Evolutionary conservation across 1,140 invertebrate species (phyloP), one percentile per base, ranked within the genome.

Genomic region (Drosophila nikananu): DNA sequence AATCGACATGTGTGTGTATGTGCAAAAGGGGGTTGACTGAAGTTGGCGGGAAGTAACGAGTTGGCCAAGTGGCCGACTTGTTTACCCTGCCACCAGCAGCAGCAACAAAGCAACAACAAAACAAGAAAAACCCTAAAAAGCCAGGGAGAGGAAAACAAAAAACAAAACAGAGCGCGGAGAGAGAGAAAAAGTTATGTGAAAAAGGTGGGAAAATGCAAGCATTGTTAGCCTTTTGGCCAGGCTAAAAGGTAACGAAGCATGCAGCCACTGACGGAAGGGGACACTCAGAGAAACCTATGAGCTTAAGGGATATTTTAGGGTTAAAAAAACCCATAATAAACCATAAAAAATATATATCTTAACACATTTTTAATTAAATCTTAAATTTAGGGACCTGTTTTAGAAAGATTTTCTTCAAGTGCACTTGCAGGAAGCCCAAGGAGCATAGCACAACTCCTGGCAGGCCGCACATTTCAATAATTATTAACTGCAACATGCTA

Each of bases 401-500:
- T 23, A 15, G 8, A 15, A 9, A 15, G 13, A 17, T 37, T 55
- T 39, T 37, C 2, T 23, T 9, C 19, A 55, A 55, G 54, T 55
- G 54, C 54, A 39, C 9, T 12, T 64, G 71, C 73, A 80, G 86
- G 86, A 89, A 89, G 84, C 81, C 71, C 78, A 89, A 89, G 86
- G 86, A 90, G 81, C 82, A 86, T 66, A 77, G 79, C 86, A 78
- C 86, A 90, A 81, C 83, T 89, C 86, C 86, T 89, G 81, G 60
- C 86, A 37, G 78, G 81, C 86, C 86, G 79, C 86, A 90, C 86
- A 86, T 90, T 90, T 90, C 86, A 91, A 90, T 90, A 91, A 90
- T 90, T 90, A 90, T 90, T 90, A 90, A 90, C 86, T 90, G 86
- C 86, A 90, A 90, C 86, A 90, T 90, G 86, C 86, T 86, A 90